Evolutionary conservation across 2,888 invertebrate species (phyloP).

Genomic region (Dynastes maya): DNA sequence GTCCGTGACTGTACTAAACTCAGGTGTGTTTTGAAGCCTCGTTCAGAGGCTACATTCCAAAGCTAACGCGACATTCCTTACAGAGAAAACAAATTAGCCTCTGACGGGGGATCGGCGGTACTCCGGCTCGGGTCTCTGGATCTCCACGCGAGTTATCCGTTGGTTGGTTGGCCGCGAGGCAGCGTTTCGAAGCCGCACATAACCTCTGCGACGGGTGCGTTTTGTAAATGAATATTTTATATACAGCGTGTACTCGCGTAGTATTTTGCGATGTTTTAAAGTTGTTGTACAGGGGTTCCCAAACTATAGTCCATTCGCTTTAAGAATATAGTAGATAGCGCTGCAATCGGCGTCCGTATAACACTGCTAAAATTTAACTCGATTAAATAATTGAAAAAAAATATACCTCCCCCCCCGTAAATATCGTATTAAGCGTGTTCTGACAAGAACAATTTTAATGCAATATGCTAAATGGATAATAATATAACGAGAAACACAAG

Average conservation of each 20-base stretch:
- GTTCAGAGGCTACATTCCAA: constrained; percentile 70
- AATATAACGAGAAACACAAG: too few species aligned
- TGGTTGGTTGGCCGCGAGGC: not conserved
- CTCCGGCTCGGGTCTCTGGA: not conserved
- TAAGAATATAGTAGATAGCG: too few species aligned
- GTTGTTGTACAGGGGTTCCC: too few species aligned
- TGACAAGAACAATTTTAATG: too few species aligned
- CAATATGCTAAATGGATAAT: too few species aligned
- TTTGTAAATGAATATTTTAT: constrained; percentile 35
- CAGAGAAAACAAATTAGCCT: constrained; percentile 67
- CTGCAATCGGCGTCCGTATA: too few species aligned
- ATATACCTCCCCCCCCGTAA: too few species aligned
- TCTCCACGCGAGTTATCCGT: not conserved
- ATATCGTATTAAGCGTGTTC: too few species aligned
- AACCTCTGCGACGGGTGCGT: constrained; percentile 48
- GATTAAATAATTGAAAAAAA: too few species aligned
- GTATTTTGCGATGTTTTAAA: too few species aligned
- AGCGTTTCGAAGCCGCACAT: constrained; percentile 19
- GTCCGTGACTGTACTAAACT: constrained; percentile 66
- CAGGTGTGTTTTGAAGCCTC: constrained; percentile 70
- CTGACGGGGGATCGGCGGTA: constrained; percentile 51
- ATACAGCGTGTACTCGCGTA: constrained; percentile 1
- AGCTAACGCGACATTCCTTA: constrained; percentile 68
- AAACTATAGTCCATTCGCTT: too few species aligned
- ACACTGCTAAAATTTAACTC: too few species aligned